Conservation (phyloP, 1,140 invertebrate genomes). For the Drosophila tristis region DNA sequence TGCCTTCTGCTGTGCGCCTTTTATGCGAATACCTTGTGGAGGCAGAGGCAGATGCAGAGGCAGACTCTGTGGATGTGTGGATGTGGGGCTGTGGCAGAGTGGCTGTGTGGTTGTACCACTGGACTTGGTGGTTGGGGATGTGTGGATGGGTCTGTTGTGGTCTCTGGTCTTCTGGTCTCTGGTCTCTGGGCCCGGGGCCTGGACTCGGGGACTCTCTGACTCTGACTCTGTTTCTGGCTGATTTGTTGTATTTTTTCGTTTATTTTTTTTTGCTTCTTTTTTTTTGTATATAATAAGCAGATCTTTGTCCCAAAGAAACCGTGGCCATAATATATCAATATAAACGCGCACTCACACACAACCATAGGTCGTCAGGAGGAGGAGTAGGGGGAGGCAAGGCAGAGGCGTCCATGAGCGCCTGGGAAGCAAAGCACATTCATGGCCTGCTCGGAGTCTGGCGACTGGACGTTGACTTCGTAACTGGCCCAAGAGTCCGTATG, state of each 20-base stretch:
- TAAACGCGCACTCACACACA: constrained; percentile 67
- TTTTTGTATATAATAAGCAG: constrained; percentile 82
- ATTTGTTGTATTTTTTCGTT: constrained; percentile 70
- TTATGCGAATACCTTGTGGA: constrained; percentile 59
- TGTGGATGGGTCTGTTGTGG: constrained; percentile 61
- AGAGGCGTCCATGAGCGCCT: constrained; percentile 65
- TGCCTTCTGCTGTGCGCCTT: constrained; percentile 80
- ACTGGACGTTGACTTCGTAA: constrained; percentile 68
- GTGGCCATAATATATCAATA: constrained; percentile 84
- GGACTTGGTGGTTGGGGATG: constrained; percentile 24
- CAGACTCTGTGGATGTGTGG: constrained; percentile 7
- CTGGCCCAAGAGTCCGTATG: constrained; percentile 8
- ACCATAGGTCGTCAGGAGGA: neutral
- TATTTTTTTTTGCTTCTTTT: constrained; percentile 44
- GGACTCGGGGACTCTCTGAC: constrained; percentile 31
- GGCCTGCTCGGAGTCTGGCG: constrained; percentile 41
- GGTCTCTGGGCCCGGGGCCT: constrained; percentile 17
- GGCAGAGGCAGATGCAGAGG: neutral
- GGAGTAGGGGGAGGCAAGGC: constrained; percentile 1
- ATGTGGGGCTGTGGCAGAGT: neutral
- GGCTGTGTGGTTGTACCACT: constrained; percentile 10
- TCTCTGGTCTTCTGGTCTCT: constrained; percentile 40
- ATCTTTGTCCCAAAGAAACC: constrained; percentile 84
- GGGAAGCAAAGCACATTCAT: constrained; percentile 81
- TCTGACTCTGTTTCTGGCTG: constrained; percentile 55